Percentiles rank a stretch among this genome's conserved stretches.
phyloP scores from a whole-genome alignment of 2,113 vertebrate species.

The Acinonyx jubatus region DNA sequence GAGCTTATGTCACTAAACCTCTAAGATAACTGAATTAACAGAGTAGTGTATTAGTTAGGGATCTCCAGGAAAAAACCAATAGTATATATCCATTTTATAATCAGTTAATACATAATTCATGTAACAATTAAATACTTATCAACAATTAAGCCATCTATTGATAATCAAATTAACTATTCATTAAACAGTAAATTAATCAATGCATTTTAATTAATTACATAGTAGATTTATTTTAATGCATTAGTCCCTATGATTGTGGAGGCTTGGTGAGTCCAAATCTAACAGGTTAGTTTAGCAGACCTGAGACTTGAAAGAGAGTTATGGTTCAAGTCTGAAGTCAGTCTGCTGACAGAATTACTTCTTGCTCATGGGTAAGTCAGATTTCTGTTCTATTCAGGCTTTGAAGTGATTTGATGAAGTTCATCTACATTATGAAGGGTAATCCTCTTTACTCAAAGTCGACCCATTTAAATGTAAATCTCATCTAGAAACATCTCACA shows the following conservation, averaged over 20 bases:
- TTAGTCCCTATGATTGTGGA: no score
- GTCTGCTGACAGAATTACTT: not conserved
- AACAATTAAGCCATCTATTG: not conserved
- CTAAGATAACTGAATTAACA: not conserved
- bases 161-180: not conserved
- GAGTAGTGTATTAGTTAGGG: not conserved
- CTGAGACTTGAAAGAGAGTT: not conserved
- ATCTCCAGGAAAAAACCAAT: not conserved
- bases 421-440: not conserved
- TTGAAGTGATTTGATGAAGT: not conserved
- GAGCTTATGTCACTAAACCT: not conserved
- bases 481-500: not conserved
- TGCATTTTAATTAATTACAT: not conserved
- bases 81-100: not conserved
- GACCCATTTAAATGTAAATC: not conserved
- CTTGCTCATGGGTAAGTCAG: not conserved
- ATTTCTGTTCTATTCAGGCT: not conserved
- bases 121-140: not conserved
- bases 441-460: not conserved
- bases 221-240: not conserved
- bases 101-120: not conserved
- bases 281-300: not conserved
- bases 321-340: accelerated
- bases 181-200: not conserved
- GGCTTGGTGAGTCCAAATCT: not conserved